Evolutionary conservation across 53 echinoderm and acorn worm species (phyloP).

Genomic region (Holothuria scabra): DNA sequence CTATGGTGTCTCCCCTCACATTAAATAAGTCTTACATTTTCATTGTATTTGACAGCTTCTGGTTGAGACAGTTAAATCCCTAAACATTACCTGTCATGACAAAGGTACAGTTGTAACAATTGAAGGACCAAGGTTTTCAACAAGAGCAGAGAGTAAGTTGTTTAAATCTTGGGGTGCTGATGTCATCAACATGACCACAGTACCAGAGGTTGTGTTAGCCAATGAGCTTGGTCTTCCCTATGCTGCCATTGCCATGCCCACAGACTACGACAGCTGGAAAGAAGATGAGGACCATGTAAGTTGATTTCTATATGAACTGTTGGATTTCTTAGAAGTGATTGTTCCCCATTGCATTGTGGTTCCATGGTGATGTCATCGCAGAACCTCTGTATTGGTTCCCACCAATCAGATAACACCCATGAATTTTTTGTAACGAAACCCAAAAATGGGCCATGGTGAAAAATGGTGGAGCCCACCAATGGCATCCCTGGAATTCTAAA

Average conservation of each 20-base stretch:
- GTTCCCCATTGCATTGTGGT: too few species aligned
- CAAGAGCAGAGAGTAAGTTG: constrained; percentile 85
- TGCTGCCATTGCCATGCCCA: constrained; percentile 83
- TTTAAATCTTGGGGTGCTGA: constrained; percentile 78
- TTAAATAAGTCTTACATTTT: background rate
- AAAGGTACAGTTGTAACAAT: constrained; percentile 84
- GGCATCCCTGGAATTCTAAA: too few species aligned
- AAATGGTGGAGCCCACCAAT: too few species aligned
- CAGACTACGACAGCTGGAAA: constrained; percentile 95
- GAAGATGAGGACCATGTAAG: constrained; percentile 77
- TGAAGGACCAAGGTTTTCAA: constrained; percentile 91
- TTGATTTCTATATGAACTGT: background rate
- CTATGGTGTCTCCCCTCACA: too few species aligned
- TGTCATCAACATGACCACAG: constrained; percentile 96
- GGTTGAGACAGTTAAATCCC: constrained; percentile 63
- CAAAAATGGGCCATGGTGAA: too few species aligned
- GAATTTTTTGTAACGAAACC: too few species aligned
- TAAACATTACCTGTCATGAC: constrained; percentile 62
- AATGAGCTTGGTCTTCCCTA: constrained; percentile 87
- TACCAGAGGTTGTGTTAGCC: constrained; percentile 92
- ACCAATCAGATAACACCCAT: too few species aligned
- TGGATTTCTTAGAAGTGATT: too few species aligned
- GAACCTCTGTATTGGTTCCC: too few species aligned
- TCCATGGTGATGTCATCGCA: too few species aligned
- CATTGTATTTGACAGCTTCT: constrained; percentile 49